phyloP scores from a whole-genome alignment of 2,888 invertebrate species.

The Eupithecia dodoneata region DNA sequence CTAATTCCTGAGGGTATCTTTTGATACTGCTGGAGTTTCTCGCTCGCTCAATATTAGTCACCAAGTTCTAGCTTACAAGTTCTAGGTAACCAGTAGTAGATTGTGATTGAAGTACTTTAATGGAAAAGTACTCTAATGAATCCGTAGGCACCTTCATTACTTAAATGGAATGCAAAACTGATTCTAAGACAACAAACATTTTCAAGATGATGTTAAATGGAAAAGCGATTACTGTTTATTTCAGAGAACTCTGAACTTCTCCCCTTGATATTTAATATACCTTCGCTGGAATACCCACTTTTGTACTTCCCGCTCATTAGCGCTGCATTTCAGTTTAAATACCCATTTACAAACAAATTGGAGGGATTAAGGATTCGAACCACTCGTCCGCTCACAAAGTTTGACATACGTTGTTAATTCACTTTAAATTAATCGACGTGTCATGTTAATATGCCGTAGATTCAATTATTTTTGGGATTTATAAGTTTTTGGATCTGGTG shows the following conservation, averaged over 20 bases:
- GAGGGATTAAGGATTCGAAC: constrained; percentile 1
- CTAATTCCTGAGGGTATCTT: neutral
- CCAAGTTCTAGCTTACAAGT: neutral
- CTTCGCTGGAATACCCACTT: constrained; percentile 17
- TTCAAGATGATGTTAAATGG: neutral
- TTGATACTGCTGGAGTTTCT: neutral
- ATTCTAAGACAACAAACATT: neutral
- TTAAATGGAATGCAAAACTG: neutral
- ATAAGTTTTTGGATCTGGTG: neutral
- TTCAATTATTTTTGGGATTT: neutral
- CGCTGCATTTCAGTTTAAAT: constrained; percentile 23
- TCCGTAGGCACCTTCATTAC: neutral
- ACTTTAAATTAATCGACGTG: neutral
- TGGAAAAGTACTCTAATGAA: neutral
- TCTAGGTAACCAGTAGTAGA: neutral
- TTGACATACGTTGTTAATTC: constrained; percentile 9
- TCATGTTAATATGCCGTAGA: neutral
- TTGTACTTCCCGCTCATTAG: constrained; percentile 24
- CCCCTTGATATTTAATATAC: constrained; percentile 22
- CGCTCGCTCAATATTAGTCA: neutral
- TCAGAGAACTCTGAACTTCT: constrained; percentile 15
- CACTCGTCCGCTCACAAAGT: constrained; percentile 6
- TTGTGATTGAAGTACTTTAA: neutral
- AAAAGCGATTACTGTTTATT: constrained; percentile 21
- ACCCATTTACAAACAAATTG: constrained; percentile 12